phyloP scores from a whole-genome alignment of 2,797 vertebrate species.

The Acrossocheilus wenchowensis region DNA sequence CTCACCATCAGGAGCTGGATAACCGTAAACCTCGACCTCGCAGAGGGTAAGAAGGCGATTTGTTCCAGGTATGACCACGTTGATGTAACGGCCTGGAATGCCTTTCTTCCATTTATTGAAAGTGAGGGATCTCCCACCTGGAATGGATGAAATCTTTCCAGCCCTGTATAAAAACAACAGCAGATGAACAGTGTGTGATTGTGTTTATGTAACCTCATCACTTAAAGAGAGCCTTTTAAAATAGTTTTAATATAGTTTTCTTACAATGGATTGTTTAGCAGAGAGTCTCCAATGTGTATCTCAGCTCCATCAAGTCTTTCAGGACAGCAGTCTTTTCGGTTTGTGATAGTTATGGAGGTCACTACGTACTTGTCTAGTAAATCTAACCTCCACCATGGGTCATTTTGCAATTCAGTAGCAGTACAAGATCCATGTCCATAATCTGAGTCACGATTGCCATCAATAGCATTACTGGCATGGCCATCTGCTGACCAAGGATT shows the following conservation, averaged over 20 bases:
- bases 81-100: slow-evolving; percentile 54
- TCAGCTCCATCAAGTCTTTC: slow-evolving; percentile 60
- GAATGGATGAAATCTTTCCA: slow-evolving; percentile 32
- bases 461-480: slow-evolving; percentile 46
- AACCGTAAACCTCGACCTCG: slow-evolving; percentile 58
- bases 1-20: slow-evolving; percentile 37
- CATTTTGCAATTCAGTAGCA: background rate
- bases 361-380: slow-evolving; percentile 43
- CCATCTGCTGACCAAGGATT: background rate
- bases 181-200: background rate
- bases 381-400: slow-evolving; percentile 57
- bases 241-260: background rate
- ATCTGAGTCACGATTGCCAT: slow-evolving; percentile 42
- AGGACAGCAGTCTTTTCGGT: background rate
- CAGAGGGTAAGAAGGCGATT: slow-evolving; percentile 40
- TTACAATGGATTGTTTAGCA: slow-evolving; percentile 51
- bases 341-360: slow-evolving; percentile 47
- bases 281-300: slow-evolving; percentile 58
- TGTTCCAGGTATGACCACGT: background rate
- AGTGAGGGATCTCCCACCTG: slow-evolving; percentile 26
- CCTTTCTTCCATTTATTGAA: slow-evolving; percentile 48
- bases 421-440: slow-evolving; percentile 42
- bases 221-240: no score
- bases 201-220: background rate
- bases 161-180: slow-evolving; percentile 43